Percentiles rank a stretch among this genome's conserved stretches.
Conservation (phyloP, 2,888 invertebrate species). For the Troides oblongomaculatus region DNA sequence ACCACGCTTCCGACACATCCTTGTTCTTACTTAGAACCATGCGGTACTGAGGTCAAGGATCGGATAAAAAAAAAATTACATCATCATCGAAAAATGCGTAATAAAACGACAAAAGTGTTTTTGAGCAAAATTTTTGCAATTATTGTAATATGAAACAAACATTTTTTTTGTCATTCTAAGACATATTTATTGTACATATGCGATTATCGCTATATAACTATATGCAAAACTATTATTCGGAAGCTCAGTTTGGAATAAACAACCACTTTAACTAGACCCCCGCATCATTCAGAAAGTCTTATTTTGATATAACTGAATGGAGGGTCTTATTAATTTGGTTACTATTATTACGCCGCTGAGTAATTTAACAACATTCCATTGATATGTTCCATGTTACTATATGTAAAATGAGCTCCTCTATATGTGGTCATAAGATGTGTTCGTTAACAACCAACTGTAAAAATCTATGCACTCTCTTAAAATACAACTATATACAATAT, state of each 20-base stretch:
- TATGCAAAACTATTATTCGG: slow-evolving; percentile 66
- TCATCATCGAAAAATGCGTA: slow-evolving; percentile 34
- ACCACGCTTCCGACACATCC: too few species aligned
- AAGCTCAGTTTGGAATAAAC: slow-evolving; percentile 54
- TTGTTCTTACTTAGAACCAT: too few species aligned
- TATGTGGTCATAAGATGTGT: slow-evolving; percentile 63
- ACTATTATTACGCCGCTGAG: slow-evolving; percentile 35
- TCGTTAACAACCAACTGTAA: slow-evolving; percentile 53
- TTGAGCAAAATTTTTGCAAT: slow-evolving; percentile 72
- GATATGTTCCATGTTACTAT: slow-evolving; percentile 78
- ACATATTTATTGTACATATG: slow-evolving; percentile 61
- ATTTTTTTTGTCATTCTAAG: slow-evolving; percentile 59
- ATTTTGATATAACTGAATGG: slow-evolving; percentile 30
- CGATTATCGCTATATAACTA: slow-evolving; percentile 45
- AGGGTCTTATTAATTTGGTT: slow-evolving; percentile 41
- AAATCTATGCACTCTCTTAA: slow-evolving; percentile 50
- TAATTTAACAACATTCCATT: slow-evolving; percentile 55
- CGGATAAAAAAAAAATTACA: slow-evolving; percentile 23
- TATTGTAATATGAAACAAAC: slow-evolving; percentile 55
- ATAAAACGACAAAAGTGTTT: slow-evolving; percentile 44
- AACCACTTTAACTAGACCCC: slow-evolving; percentile 35
- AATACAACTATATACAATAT: slow-evolving; percentile 51
- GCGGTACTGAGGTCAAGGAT: too few species aligned
- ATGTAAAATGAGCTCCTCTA: slow-evolving; percentile 56
- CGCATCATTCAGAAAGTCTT: slow-evolving; percentile 20